These are phyloP conservation scores for Irena cyanogastra DNA, from an alignment of 2,113 vertebrate genomes.

Conservation along the genomic window DNA sequence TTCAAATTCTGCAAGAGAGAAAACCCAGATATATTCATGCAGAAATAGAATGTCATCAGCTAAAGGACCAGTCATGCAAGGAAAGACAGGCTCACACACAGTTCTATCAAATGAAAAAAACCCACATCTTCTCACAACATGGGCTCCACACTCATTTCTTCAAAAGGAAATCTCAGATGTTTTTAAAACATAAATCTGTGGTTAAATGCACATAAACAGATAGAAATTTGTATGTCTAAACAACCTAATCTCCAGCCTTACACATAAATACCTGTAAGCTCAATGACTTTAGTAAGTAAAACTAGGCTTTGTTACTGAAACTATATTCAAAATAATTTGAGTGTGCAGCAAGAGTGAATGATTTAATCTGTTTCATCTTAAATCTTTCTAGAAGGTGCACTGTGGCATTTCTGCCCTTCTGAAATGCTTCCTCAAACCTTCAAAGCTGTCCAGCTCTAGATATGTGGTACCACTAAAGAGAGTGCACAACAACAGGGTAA, in stretches of 20 bases:
- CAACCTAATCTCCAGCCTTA: background rate
- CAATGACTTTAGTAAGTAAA: background rate
- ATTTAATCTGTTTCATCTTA: background rate
- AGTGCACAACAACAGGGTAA: rapidly evolving
- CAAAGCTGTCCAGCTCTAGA: background rate
- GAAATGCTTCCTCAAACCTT: background rate
- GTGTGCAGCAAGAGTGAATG: background rate
- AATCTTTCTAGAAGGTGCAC: background rate
- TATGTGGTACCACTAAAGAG: background rate
- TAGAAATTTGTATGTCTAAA: background rate
- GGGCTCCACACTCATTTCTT: background rate
- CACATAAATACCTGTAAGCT: background rate
- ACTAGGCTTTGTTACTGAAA: background rate
- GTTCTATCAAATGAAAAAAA: background rate
- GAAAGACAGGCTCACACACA: background rate
- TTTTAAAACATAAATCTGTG: background rate
- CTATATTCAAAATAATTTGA: background rate
- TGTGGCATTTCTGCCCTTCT: background rate
- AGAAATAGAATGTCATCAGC: background rate
- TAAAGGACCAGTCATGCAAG: background rate
- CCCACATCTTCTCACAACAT: background rate
- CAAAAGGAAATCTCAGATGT: background rate
- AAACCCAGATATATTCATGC: background rate
- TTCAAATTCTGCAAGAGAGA: background rate
- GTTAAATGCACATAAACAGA: background rate